Base-by-base conservation (phyloP, 2,888 invertebrate genomes). In the Coelopa pilipes region DNA sequence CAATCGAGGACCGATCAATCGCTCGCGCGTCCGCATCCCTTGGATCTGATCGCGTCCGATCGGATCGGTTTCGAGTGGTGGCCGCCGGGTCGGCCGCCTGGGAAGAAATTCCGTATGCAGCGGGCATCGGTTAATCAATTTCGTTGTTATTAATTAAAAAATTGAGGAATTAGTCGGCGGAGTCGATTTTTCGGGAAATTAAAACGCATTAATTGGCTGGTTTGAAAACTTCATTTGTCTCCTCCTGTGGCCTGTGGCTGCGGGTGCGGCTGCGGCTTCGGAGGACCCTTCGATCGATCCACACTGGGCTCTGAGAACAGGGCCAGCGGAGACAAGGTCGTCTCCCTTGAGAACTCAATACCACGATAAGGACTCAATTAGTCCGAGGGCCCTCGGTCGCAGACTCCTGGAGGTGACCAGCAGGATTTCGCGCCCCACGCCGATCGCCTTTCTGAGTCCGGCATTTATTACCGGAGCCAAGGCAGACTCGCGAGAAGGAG, bases 51-150 rank as follows among this genome's bases (percentile, higher is more conserved):
- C 34, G 4, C 34, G 2, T 34, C 34, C 4, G 19, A 19, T 53
- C 67, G 62, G 24, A 59, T 2, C 34, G 34, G 34, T 34, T n/a
- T n/a, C n/a, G n/a, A n/a, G n/a, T 45, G 15, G 21, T 15, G 24
- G n/a, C 34, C 34, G 34, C 7, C 34, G 34, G 34, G 34, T 34
- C 66, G 50, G 21, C 24, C 24, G 57, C 46, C 46, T 71, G 71
- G 57, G 65, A 71, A 71, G 21, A 71, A 71, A 71, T 71, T 71
- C 55, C 55, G 71, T 71, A 71, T 71, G 63, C 71, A 53, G 53
- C 65, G 53, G 55, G 55, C 65, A 71, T 65, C 71, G 17, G 53
- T 63, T 71, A 71, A 71, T 71, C 71, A 71, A 71, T 71, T 71
- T 63, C 19, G 71, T 71, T 65, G 55, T 50, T 71, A 65, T 65